Conservation (phyloP, 2,888 invertebrate genomes). For the Boloria euphrosyne region DNA sequence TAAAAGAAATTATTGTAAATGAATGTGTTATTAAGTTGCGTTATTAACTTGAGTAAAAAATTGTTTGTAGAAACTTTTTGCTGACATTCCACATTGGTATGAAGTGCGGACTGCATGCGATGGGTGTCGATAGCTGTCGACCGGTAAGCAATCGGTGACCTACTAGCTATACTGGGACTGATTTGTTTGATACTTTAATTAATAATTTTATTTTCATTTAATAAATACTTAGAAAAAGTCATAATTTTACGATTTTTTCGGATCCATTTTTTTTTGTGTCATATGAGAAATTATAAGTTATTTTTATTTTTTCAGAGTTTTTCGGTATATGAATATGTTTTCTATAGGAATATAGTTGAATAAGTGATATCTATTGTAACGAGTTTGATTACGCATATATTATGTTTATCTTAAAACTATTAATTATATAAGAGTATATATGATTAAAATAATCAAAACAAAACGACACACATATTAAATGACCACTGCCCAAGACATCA, state of each 20-base stretch:
- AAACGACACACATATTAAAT: neutral
- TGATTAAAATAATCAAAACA: slow-evolving; percentile 2
- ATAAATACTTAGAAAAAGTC: neutral
- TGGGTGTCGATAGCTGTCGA: slow-evolving; percentile 50
- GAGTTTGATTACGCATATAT: too few species aligned
- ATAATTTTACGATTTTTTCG: too few species aligned
- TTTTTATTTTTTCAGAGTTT: too few species aligned
- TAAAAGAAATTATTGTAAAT: too few species aligned
- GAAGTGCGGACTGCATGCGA: slow-evolving; percentile 30
- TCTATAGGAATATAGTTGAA: neutral
- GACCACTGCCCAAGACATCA: slow-evolving; percentile 46
- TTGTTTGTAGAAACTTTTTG: neutral
- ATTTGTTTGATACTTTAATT: slow-evolving; percentile 35
- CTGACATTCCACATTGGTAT: slow-evolving; percentile 22
- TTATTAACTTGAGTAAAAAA: neutral
- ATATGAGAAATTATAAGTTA: too few species aligned
- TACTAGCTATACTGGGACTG: slow-evolving; percentile 9
- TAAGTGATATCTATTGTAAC: too few species aligned
- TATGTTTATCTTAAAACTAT: too few species aligned
- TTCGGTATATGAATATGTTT: neutral
- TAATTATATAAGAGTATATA: too few species aligned
- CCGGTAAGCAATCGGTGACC: slow-evolving; percentile 41
- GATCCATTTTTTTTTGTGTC: too few species aligned
- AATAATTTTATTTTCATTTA: too few species aligned
- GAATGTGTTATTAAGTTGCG: too few species aligned